Conservation (phyloP, 2,888 invertebrate species). For the Endomychus coccineus region DNA sequence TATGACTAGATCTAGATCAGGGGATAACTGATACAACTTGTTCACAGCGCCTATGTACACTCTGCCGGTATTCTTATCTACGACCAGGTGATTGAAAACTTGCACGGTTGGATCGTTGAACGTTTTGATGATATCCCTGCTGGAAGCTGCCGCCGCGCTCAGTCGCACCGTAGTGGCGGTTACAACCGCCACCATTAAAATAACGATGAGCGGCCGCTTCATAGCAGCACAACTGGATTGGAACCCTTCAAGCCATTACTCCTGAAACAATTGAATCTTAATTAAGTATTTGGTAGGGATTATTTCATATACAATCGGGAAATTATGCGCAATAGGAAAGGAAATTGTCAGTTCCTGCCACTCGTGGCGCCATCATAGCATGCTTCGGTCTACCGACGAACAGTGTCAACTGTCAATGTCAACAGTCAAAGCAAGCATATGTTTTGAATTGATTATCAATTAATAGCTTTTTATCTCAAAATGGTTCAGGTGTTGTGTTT, state of each 20-base stretch:
- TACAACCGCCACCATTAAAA: conserved; percentile 50
- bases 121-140: conserved; percentile 60
- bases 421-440: too few species aligned
- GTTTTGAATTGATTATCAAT: too few species aligned
- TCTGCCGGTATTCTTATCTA: conserved; percentile 85
- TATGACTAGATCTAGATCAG: conserved; percentile 73
- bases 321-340: too few species aligned
- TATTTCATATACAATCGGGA: not conserved
- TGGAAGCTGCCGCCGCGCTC: conserved; percentile 39
- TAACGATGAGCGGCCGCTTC: conserved; percentile 38
- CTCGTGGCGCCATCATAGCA: too few species aligned
- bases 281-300: too few species aligned
- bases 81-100: conserved; percentile 80
- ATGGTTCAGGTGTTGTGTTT: too few species aligned
- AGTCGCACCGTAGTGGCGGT: conserved; percentile 43
- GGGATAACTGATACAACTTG: conserved; percentile 83
- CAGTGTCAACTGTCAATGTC: too few species aligned
- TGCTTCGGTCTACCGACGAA: too few species aligned
- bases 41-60: conserved; percentile 89
- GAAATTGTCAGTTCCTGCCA: too few species aligned
- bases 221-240: conserved; percentile 36
- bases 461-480: too few species aligned
- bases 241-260: conserved; percentile 41
- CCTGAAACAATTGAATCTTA: too few species aligned
- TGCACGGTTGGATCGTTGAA: conserved; percentile 55